Evolutionary conservation across 2,113 vertebrate genomes (phyloP).

Genomic region (Stegostoma tigrinum): DNA sequence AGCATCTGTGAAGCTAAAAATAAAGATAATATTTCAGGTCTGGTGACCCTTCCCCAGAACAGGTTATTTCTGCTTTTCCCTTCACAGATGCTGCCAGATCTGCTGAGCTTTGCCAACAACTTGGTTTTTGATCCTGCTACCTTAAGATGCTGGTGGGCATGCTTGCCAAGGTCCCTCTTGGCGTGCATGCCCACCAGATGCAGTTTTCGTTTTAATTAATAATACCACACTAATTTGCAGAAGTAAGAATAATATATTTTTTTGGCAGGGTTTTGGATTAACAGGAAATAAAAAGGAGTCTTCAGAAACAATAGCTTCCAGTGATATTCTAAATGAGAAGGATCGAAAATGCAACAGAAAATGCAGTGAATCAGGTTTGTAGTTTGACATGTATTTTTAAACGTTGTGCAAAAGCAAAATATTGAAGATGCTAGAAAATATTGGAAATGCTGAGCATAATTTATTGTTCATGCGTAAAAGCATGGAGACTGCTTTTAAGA

Average conservation of each 20-base stretch:
- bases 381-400: slow-evolving; percentile 47
- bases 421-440: not conserved
- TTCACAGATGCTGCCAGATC: no score
- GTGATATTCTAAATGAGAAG: slow-evolving; percentile 51
- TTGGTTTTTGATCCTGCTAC: no score
- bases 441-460: not conserved
- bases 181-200: no score
- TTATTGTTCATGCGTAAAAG: slow-evolving; percentile 27
- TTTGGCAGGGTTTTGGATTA: slow-evolving; percentile 50
- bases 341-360: slow-evolving; percentile 39
- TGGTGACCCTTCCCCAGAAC: no score
- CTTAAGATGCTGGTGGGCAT: no score
- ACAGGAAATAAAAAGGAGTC: slow-evolving; percentile 48
- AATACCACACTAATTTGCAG: not conserved
- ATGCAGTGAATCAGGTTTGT: slow-evolving; percentile 39
- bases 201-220: not conserved
- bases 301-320: slow-evolving; percentile 48
- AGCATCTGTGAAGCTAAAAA: no score
- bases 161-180: no score
- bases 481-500: not conserved
- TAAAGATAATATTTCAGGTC: no score
- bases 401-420: not conserved
- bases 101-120: no score
- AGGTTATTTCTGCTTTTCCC: no score
- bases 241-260: slow-evolving; percentile 27